Percentiles rank a stretch among this genome's conserved stretches.
Conservation (phyloP, 2,797 vertebrate genomes). For the Acestrorhynchus altus region DNA sequence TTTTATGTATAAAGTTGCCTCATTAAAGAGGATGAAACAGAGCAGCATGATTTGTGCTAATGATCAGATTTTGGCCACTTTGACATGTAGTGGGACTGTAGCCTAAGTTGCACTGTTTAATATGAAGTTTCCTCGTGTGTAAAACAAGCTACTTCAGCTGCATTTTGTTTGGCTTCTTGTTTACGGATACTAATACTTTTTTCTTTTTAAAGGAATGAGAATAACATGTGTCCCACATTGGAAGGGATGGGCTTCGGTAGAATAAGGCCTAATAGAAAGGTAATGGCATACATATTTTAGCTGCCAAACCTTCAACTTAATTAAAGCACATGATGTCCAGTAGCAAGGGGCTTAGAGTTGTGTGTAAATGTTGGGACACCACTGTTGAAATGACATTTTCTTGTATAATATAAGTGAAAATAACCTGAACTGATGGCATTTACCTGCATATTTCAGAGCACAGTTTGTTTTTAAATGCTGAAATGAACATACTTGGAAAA, state of each 20-base stretch:
- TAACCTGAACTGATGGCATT: no score
- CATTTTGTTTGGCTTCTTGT: neutral
- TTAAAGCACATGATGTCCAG: constrained; percentile 5
- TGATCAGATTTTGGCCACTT: no score
- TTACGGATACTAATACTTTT: neutral
- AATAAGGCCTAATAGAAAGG: constrained; percentile 89
- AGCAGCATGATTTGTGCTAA: no score
- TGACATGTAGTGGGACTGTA: no score
- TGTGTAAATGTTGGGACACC: no score
- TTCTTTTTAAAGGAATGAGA: constrained; percentile 77
- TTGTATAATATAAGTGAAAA: no score
- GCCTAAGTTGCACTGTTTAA: neutral
- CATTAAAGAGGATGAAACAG: no score
- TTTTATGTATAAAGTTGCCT: no score
- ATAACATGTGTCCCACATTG: constrained; percentile 72
- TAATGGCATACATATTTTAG: constrained; percentile 56
- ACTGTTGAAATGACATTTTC: no score
- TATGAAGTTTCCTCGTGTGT: neutral
- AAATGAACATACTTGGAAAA: no score
- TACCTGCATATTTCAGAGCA: no score
- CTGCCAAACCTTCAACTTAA: neutral
- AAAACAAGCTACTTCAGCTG: neutral
- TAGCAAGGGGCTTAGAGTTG: neutral
- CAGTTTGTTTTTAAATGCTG: no score
- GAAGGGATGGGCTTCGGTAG: constrained; percentile 88